These are phyloP conservation scores for Panonychus citri DNA, from an alignment of 1,140 invertebrate species.

Conservation along the genomic window DNA sequence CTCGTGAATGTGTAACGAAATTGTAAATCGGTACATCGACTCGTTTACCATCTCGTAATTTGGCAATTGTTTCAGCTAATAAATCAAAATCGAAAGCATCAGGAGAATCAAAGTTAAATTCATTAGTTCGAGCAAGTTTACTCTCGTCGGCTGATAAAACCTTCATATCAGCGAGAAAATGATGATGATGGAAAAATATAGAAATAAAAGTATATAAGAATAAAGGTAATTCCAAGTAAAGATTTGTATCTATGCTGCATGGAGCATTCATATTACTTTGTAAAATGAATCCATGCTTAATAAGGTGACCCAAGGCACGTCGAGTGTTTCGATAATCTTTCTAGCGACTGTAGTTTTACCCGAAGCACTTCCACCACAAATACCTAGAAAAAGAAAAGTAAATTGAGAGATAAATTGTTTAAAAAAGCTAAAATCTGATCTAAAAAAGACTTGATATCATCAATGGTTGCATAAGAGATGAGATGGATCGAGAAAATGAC, in stretches of 20 bases:
- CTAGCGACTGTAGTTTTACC: slow-evolving; percentile 95
- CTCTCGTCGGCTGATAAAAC: slow-evolving; percentile 81
- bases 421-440: too few relatives aligned
- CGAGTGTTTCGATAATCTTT: slow-evolving; percentile 86
- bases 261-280: slow-evolving; percentile 64
- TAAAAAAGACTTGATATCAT: too few relatives aligned
- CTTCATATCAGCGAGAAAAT: slow-evolving; percentile 23
- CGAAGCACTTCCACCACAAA: slow-evolving; percentile 92
- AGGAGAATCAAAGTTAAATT: slow-evolving; percentile 99
- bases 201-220: too few relatives aligned
- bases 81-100: slow-evolving; percentile 97
- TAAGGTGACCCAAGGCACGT: slow-evolving; percentile 94
- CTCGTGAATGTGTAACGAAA: slow-evolving; percentile 81
- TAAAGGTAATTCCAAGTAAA: too few relatives aligned
- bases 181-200: too few relatives aligned
- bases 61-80: slow-evolving; percentile 51
- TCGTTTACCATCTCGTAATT: slow-evolving; percentile 82
- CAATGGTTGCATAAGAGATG: too few relatives aligned
- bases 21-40: slow-evolving; percentile 94
- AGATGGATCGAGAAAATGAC: too few relatives aligned
- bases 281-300: slow-evolving; percentile 99
- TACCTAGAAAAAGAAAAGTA: slow-evolving; percentile 33
- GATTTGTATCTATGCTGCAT: too few relatives aligned
- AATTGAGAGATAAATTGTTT: neutral
- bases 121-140: slow-evolving; percentile 53